A percentile compares a stretch with the other conserved stretches of the same genome.
Conservation (phyloP, 2,113 vertebrate species). For the Periophthalmodon schlosseri region DNA sequence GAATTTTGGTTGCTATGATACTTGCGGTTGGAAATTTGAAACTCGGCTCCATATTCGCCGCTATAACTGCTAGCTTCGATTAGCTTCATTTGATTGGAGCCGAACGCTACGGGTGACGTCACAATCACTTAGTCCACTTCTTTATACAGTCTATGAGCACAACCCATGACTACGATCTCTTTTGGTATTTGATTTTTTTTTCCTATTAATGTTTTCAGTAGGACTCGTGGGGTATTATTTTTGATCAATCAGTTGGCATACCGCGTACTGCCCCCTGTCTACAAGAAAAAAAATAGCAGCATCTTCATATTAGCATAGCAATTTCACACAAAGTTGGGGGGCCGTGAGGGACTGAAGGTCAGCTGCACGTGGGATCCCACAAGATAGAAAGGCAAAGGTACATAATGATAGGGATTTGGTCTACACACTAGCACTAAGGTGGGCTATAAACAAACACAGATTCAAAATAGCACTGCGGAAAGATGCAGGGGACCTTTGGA, state of each 20-base stretch:
- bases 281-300: constrained; percentile 49
- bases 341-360: constrained; percentile 50
- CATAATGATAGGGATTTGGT: constrained; percentile 18
- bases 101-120: too few species aligned
- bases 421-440: constrained; percentile 25
- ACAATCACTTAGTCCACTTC: too few species aligned
- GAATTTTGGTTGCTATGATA: too few species aligned
- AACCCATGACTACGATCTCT: background rate
- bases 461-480: constrained; percentile 61
- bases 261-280: background rate
- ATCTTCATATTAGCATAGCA: constrained; percentile 60
- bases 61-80: too few species aligned
- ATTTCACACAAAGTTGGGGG: constrained; percentile 45
- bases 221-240: background rate
- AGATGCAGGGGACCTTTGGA: constrained; percentile 78
- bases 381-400: constrained; percentile 5
- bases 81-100: too few species aligned
- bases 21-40: too few species aligned
- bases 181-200: background rate
- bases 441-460: constrained; percentile 49
- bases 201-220: background rate
- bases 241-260: background rate
- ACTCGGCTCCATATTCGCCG: too few species aligned
- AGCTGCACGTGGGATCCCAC: constrained; percentile 44
- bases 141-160: too few species aligned